These are phyloP conservation scores for Arctia plantaginis DNA, from an alignment of 2,888 invertebrate genomes.

Conservation along the genomic window DNA sequence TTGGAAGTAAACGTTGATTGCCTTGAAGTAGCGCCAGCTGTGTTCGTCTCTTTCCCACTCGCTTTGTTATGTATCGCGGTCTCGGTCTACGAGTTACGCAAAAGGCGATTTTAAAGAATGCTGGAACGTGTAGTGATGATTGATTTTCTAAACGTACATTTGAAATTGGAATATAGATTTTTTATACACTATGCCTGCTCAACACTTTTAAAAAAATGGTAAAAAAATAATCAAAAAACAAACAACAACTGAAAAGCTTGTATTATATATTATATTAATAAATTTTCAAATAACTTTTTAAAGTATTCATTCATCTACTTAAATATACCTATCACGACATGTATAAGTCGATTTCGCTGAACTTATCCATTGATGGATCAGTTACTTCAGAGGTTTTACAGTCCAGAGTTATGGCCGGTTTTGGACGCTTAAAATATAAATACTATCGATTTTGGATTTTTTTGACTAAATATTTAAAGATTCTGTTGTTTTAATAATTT, in stretches of 20 bases:
- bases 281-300: no score
- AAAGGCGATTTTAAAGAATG: slow-evolving; percentile 72
- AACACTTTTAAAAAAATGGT: background rate
- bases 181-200: background rate
- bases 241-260: background rate
- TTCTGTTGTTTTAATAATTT: no score
- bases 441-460: no score
- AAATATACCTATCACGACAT: no score
- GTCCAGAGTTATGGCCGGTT: no score
- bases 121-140: slow-evolving; percentile 64
- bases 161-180: slow-evolving; percentile 30
- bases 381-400: no score
- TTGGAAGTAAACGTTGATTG: slow-evolving; percentile 81
- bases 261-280: no score
- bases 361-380: no score
- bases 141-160: slow-evolving; percentile 49
- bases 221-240: background rate
- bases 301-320: no score
- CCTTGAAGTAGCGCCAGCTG: slow-evolving; percentile 75
- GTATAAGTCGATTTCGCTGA: no score
- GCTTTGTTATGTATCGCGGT: slow-evolving; percentile 49
- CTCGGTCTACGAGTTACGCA: slow-evolving; percentile 71
- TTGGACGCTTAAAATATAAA: no score
- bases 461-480: no score
- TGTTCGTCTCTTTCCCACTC: slow-evolving; percentile 57